These are phyloP conservation scores for Tipula vernalis DNA, from an alignment of 2,888 invertebrate genomes.

Conservation along the genomic window DNA sequence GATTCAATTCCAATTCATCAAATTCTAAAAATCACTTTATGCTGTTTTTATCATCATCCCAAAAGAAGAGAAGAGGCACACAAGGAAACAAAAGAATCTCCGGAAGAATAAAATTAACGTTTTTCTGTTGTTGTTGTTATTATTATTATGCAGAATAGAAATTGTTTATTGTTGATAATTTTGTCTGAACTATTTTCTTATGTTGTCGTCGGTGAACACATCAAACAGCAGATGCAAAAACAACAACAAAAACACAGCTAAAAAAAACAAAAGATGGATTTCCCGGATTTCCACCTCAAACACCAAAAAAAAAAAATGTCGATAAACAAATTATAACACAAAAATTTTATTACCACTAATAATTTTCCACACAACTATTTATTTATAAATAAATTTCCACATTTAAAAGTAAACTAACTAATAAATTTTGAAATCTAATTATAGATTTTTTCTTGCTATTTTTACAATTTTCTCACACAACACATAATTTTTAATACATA, in stretches of 20 bases:
- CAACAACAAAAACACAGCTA: background rate
- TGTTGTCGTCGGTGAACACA: background rate
- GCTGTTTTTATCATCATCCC: background rate
- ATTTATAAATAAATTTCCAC: background rate
- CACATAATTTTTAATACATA: background rate
- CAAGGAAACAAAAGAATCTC: background rate
- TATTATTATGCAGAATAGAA: too few relatives aligned
- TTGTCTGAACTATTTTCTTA: background rate
- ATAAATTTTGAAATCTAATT: background rate
- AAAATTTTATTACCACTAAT: background rate
- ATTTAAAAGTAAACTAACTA: background rate
- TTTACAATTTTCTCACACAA: background rate
- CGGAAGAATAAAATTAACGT: background rate
- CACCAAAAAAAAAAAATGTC: background rate
- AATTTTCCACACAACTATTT: background rate
- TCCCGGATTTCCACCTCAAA: background rate
- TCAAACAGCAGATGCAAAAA: background rate
- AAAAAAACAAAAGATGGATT: background rate
- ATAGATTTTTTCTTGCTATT: background rate
- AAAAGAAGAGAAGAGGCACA: background rate
- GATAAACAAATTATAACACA: background rate
- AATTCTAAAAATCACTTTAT: background rate
- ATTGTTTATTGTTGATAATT: background rate
- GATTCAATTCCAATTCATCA: background rate
- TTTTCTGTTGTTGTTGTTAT: background rate